phyloP scores from a whole-genome alignment of 2,113 vertebrate genomes.

The Fulmarus glacialis region DNA sequence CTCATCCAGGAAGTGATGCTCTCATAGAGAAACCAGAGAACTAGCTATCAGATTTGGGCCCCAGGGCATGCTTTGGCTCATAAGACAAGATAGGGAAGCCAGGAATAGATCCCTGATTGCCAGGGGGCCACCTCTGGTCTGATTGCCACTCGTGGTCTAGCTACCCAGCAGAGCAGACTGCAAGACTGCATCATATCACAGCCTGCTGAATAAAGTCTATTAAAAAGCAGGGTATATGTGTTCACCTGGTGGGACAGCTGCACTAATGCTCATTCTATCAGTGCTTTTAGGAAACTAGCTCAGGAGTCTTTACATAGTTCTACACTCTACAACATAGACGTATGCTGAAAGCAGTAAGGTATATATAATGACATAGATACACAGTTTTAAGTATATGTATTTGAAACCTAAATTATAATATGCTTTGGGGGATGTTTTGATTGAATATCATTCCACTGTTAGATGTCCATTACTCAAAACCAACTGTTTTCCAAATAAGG shows the following conservation, averaged over 20 bases:
- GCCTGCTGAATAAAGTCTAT: neutral
- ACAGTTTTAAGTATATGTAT: neutral
- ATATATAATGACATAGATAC: neutral
- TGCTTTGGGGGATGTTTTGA: neutral
- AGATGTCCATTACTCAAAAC: neutral
- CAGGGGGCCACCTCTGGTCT: neutral
- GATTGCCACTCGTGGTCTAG: too few species aligned
- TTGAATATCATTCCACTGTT: neutral
- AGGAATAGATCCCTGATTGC: neutral
- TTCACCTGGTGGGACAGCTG: neutral
- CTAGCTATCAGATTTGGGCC: neutral
- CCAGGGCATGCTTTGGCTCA: neutral
- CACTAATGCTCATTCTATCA: neutral
- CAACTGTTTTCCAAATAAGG: neutral
- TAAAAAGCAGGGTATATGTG: neutral
- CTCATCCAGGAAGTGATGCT: neutral
- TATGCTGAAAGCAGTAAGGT: neutral
- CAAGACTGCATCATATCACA: rapidly evolving
- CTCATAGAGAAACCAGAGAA: neutral
- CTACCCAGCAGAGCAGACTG: neutral
- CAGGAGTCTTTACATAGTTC: neutral
- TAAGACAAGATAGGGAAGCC: neutral
- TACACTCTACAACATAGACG: neutral
- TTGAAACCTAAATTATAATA: neutral
- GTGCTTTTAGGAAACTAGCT: neutral